Base-by-base conservation (phyloP, 1,140 invertebrate species). In the Pteromalus puparum region DNA sequence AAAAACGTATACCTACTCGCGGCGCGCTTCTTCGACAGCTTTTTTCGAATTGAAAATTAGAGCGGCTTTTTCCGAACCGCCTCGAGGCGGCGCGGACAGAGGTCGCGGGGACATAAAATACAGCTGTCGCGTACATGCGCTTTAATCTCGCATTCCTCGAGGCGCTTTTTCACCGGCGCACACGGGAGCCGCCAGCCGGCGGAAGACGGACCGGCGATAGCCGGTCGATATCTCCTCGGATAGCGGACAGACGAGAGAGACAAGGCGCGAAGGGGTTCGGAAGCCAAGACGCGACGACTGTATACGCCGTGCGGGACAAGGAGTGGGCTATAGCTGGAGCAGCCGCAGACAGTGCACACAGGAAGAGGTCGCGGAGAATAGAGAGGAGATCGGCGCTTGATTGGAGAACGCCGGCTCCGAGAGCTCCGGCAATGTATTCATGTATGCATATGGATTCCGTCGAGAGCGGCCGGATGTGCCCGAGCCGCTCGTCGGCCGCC, bases 371-470 rank as follows among this genome's bases (percentile, higher is more conserved):
- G 15, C 24, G 67, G 67, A 30, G 67, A 68, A 26, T 21, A 72
- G 38, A 78, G 65, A 85, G 82, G 81, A 34, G 38, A n/a, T 68
- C 77, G 38, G 34, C 78, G 82, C 86, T 89, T 89, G 88, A 89
- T 89, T 89, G 88, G 88, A 88, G 88, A 88, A 89, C 87, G 84
- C 30, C 30, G 3, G 30, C 30, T n/a, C 30, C 30, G 30, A n/a
- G n/a, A n/a, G 3, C 86, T n/a, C 53, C 21, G 86, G 87, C 48
- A 89, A 89, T 89, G 85, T 89, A 89, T 89, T 89, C 88, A 89
- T 89, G 86, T 88, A 89, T 89, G 89, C 88, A 89, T 89, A 89
- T 89, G 88, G 88, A 89, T 89, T 89, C 89, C 76, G 81, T 2
- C 3, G 34, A 74, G n/a, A 46, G 61, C 9, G 30, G 24, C 42